A percentile compares a stretch with the other conserved stretches of the same genome.
Conservation (phyloP, 2,113 vertebrate species). For the Hipposideros armiger region DNA sequence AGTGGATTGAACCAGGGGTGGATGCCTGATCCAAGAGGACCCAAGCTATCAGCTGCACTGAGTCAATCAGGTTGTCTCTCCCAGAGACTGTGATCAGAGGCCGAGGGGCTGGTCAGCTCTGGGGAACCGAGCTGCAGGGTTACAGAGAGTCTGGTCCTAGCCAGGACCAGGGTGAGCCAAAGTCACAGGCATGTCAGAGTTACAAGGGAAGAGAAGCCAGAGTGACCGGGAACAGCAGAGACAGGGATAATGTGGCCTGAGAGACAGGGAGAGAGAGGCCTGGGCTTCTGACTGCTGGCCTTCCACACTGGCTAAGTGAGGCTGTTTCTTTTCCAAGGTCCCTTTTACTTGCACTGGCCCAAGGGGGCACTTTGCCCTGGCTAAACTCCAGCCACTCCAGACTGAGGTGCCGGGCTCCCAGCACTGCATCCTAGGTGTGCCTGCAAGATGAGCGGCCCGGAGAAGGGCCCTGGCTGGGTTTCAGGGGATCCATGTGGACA, state of each 20-base stretch:
- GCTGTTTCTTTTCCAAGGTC: not conserved
- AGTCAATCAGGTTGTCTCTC: not conserved
- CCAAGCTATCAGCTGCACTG: not conserved
- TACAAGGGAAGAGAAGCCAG: not conserved
- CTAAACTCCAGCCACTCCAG: not conserved
- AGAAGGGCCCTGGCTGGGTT: not conserved
- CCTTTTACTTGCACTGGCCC: not conserved
- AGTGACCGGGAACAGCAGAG: not conserved
- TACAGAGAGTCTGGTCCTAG: not conserved
- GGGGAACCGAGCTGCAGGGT: not conserved
- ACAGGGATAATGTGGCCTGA: not conserved
- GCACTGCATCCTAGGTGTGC: not conserved
- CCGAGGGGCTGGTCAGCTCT: not conserved
- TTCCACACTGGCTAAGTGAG: not conserved
- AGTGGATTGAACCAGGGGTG: not conserved
- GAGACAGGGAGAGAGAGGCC: not conserved
- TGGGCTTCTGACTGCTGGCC: not conserved
- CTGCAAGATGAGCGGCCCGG: not conserved
- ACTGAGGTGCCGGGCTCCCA: not conserved
- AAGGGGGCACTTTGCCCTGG: not conserved
- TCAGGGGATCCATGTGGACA: not conserved
- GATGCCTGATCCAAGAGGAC: not conserved
- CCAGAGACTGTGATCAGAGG: not conserved
- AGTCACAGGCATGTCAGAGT: not conserved
- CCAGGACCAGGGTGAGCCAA: not conserved